Evolutionary conservation across 2,888 invertebrate genomes (phyloP).

Genomic region (Glyphotaelius pellucidus): DNA sequence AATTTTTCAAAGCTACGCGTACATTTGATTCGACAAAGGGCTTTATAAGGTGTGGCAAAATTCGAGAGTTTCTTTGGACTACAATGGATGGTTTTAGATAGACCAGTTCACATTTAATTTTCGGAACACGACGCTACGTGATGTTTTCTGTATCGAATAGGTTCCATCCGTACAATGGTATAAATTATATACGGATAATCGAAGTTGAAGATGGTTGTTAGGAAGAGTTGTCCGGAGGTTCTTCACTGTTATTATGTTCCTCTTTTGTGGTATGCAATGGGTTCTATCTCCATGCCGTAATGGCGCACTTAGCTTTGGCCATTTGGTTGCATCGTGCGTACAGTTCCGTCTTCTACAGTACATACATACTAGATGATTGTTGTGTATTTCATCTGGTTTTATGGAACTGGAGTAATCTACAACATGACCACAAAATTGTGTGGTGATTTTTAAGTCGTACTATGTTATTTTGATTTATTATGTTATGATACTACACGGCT

Average conservation of each 20-base stretch:
- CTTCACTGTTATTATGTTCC: background rate
- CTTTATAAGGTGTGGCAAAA: background rate
- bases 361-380: background rate
- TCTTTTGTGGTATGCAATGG: constrained; percentile 8
- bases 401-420: constrained; percentile 6
- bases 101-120: background rate
- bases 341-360: background rate
- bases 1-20: background rate
- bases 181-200: background rate
- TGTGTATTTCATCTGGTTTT: background rate
- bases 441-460: background rate
- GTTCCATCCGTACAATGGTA: constrained; percentile 4
- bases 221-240: background rate
- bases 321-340: constrained; percentile 48
- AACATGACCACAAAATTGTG: constrained; percentile 17
- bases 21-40: background rate
- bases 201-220: background rate
- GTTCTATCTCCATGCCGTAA: constrained; percentile 11
- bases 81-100: background rate
- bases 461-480: background rate
- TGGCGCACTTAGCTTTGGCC: constrained; percentile 45
- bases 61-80: background rate
- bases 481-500: background rate
- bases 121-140: background rate
- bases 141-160: background rate